Base-by-base conservation (phyloP, 2,888 invertebrate genomes). In the Chromoteleia sp. region DNA sequence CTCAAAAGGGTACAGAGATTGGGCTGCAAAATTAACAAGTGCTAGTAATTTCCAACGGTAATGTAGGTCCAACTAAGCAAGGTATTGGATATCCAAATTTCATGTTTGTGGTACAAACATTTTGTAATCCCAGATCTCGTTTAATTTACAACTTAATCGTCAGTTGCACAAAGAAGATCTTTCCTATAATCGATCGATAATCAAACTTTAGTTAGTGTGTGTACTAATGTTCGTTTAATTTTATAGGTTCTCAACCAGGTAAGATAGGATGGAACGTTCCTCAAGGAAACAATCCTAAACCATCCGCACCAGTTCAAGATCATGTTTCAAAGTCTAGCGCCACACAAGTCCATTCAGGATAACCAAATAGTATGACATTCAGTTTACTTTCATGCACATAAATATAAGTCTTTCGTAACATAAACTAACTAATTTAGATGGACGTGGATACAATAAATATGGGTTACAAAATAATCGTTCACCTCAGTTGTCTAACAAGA, bases 251-350 rank as follows among this genome's bases (percentile, higher is more conserved):
- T 0, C 83, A 73, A 15, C 85, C 89, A 2, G 80, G 84, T 71
- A 85, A 86, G 54, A 84, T 89, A 85, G 91, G 91, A 73, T 91
- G 91, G 91, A 90, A 89, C 14, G 86, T 89, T 8, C 89, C 88
- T 4, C 73, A 12, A 84, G 85, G 29, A 84, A 85, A 10, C 84
- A 84, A 52, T 39, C 0, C 58, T n/a, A 91, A 89, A 80, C 86
- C 91, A 1, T 90, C 91, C 4, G 89, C 90, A 0, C 91, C 91
- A 10, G 85, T 85, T 12, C 54, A 83, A 29, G 88, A 89, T 19
- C 84, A 87, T 1, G 76, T 83, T 5, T 86, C 87, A n/a, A 91
- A 90, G 67, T 86, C 88, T 0, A 90, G 87, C 68, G 90, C 91
- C 1, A 87, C 88, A 1, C 88, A 88, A 48, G 88, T 89, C 0